A percentile compares a stretch with the other conserved stretches of the same genome.
phyloP scores from a whole-genome alignment of 1,140 invertebrate species.

The Trialeurodes vaporariorum region DNA sequence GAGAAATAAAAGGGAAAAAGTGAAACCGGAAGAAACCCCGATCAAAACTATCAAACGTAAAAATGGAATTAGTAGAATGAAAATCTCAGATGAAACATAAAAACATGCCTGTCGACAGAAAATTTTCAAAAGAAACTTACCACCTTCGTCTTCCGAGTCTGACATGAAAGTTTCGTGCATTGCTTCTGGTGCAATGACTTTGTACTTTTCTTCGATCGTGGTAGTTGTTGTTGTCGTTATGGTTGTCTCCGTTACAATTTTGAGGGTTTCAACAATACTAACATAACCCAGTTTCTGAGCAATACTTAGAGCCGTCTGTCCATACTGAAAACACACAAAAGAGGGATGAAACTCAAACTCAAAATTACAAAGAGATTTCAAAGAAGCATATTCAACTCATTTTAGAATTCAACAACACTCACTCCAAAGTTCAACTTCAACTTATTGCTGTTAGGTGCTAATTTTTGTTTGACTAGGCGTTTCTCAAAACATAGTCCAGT shows the following conservation, averaged over 20 bases:
- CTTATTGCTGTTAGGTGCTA: too few relatives aligned
- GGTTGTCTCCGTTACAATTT: conserved; percentile 88
- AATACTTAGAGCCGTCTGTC: conserved; percentile 91
- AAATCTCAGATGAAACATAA: too few relatives aligned
- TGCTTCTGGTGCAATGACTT: conserved; percentile 90
- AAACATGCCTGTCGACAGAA: conserved; percentile 8
- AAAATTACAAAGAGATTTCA: too few relatives aligned
- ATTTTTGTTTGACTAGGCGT: too few relatives aligned
- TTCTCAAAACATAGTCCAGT: too few relatives aligned
- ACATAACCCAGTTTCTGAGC: conserved; percentile 95
- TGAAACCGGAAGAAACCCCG: conserved; percentile 1
- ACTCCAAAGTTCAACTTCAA: too few relatives aligned
- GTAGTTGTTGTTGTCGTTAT: conserved; percentile 51
- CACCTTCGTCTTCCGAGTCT: conserved; percentile 97
- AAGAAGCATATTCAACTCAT: too few relatives aligned
- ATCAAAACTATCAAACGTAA: too few relatives aligned
- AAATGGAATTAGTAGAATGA: too few relatives aligned
- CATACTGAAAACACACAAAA: too few relatives aligned
- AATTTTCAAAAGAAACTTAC: conserved; percentile 6
- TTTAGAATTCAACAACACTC: too few relatives aligned
- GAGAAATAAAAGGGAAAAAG: conserved; percentile 11
- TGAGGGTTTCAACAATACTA: conserved; percentile 92
- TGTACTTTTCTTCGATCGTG: conserved; percentile 83
- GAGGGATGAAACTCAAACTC: too few relatives aligned
- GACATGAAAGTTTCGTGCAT: conserved; percentile 99